A percentile compares a stretch with the other conserved stretches of the same genome.
phyloP scores from a whole-genome alignment of 2,888 invertebrate genomes.

The Synergus laeviventris region DNA sequence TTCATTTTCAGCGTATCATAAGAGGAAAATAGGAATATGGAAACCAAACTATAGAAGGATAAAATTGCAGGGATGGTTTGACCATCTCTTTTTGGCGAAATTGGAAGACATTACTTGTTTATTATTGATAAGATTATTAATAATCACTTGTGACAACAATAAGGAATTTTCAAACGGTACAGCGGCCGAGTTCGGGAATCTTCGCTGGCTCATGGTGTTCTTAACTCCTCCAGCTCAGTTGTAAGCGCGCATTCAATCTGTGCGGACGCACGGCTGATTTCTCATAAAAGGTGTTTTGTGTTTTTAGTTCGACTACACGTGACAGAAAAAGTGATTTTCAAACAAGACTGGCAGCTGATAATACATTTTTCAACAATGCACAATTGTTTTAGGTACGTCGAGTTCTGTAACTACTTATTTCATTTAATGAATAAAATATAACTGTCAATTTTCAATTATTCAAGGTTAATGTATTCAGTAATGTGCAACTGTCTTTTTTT shows the following conservation, averaged over 20 bases:
- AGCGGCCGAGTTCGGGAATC: constrained; percentile 66
- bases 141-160: neutral
- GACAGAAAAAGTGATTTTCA: constrained; percentile 29
- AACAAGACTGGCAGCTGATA: constrained; percentile 6
- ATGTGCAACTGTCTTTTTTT: neutral
- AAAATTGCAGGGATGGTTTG: neutral
- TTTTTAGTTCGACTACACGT: constrained; percentile 29
- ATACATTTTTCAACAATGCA: constrained; percentile 17
- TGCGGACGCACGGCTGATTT: constrained; percentile 21
- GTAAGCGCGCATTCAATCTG: constrained; percentile 64
- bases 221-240: constrained; percentile 66
- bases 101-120: neutral
- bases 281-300: constrained; percentile 23
- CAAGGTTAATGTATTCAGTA: neutral
- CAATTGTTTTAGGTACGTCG: constrained; percentile 8
- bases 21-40: neutral
- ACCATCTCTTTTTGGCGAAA: neutral
- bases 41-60: neutral
- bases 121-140: neutral
- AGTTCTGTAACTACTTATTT: neutral
- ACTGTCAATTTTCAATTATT: neutral
- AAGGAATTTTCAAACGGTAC: constrained; percentile 62
- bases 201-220: constrained; percentile 60
- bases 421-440: neutral
- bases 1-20: neutral